A percentile compares a stretch with the other conserved stretches of the same genome.
These are phyloP conservation scores for Ameiurus melas DNA, from an alignment of 2,113 vertebrate genomes.

Conservation along the genomic window DNA sequence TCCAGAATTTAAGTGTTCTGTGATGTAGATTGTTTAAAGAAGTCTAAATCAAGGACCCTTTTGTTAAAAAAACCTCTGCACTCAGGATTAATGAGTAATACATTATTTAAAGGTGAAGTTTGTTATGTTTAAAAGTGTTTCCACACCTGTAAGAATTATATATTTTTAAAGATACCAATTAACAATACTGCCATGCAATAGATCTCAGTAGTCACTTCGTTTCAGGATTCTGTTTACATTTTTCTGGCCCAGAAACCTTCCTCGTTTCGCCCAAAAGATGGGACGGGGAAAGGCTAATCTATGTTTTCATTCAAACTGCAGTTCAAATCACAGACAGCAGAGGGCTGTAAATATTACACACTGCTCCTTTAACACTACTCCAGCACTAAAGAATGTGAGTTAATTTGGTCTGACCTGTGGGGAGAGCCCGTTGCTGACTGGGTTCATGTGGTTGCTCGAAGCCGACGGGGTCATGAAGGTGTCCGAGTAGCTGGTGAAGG, in stretches of 20 bases:
- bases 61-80: background rate
- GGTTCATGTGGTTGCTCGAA: conserved; percentile 95
- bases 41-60: background rate
- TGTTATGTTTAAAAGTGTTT: background rate
- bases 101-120: background rate
- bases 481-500: conserved; percentile 98
- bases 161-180: background rate
- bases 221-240: background rate
- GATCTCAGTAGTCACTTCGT: background rate
- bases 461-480: conserved; percentile 94
- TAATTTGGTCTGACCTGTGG: conserved; percentile 83
- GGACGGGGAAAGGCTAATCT: background rate
- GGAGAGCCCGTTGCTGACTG: conserved; percentile 95
- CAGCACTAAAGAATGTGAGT: background rate
- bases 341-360: background rate
- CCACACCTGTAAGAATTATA: background rate
- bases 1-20: background rate
- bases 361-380: background rate
- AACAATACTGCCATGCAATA: background rate
- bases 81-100: background rate
- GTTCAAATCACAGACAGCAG: background rate
- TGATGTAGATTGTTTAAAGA: background rate
- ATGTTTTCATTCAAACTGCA: background rate
- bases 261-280: background rate
- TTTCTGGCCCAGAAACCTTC: background rate